Percentiles rank a stretch among this genome's conserved stretches.
These are phyloP conservation scores for Rynchops niger DNA, from an alignment of 2,113 vertebrate species.

Conservation along the genomic window DNA sequence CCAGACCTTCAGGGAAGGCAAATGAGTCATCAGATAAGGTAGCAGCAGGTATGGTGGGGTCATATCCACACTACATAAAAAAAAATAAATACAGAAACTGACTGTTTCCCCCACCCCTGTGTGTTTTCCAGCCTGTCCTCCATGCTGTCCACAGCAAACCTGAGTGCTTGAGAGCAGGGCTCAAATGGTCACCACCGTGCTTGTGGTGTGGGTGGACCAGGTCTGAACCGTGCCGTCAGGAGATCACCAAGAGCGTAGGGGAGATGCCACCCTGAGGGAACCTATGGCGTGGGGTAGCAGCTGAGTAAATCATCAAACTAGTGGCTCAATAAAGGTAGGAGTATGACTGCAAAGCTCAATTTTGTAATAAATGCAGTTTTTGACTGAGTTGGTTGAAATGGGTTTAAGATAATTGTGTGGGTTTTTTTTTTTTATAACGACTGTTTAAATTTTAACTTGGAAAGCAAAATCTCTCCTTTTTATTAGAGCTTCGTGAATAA, in stretches of 20 bases:
- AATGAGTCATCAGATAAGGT: neutral
- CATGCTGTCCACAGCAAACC: neutral
- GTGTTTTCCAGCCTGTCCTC: neutral
- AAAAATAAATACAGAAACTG: neutral
- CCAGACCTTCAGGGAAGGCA: accelerated
- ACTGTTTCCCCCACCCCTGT: accelerated
- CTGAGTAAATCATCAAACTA: neutral
- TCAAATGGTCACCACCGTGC: accelerated
- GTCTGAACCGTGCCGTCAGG: neutral
- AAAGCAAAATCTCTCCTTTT: neutral
- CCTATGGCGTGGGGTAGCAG: accelerated
- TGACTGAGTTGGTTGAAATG: neutral
- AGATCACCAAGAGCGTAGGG: neutral
- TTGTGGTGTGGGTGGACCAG: neutral
- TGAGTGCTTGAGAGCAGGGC: neutral
- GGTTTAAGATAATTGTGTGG: neutral
- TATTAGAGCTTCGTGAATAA: neutral
- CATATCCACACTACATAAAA: neutral
- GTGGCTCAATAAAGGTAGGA: neutral
- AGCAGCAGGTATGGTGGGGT: neutral
- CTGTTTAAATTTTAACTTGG: neutral
- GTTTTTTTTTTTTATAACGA: neutral
- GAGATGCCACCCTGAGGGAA: neutral
- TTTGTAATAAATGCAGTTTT: neutral
- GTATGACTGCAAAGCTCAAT: neutral